Evolutionary conservation across 2,797 vertebrate species (phyloP), one percentile per base, ranked within the genome.

Genomic region (Neosilurus mollespiculum): DNA sequence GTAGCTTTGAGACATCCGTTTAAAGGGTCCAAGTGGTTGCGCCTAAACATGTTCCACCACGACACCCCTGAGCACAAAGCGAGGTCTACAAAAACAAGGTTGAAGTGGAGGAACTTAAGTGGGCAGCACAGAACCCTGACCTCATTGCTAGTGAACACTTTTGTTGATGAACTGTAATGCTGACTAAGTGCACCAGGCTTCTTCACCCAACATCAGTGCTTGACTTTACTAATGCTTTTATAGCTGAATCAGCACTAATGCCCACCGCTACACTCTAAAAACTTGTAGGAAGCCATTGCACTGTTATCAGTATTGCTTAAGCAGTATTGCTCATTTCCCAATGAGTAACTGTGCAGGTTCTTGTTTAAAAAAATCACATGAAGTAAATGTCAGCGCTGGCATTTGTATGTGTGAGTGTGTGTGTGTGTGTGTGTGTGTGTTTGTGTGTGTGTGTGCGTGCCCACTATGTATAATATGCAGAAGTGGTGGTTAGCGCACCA

Each of bases 291-390:
- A 62, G 9, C 61, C n/a, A 69, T 20, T 69, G 66, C 3, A 69
- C 16, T 69, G 12, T 11, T 59, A 58, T 71, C 80, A 70, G 54
- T 59, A 22, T 71, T 49, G 22, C 14, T 26, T 16, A 12, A 1
- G 24, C 53, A 15, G 4, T 81, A 58, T 69, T 30, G 59, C 22
- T 61, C 30, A 30, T 30, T 30, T 30, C 30, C 30, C 30, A 30
- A 30, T 30, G 1, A 30, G 30, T 30, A 30, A 30, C 30, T 59
- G 53, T 59, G 80, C 65, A 81, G 67, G 70, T 81, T 71, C 34
- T 59, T 71, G 70, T 71, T 53, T n/a, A 30, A 30, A 14, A 20
- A 81, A 81, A 61, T 70, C 75, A 78, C 34, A 78, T 64, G 76
- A 78, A 43, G 30, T 49, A 15, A 61, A 64, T 16, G 37, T 18